Evolutionary conservation across 2,113 vertebrate genomes (phyloP).

Genomic region (Motacilla tschutschensis): DNA sequence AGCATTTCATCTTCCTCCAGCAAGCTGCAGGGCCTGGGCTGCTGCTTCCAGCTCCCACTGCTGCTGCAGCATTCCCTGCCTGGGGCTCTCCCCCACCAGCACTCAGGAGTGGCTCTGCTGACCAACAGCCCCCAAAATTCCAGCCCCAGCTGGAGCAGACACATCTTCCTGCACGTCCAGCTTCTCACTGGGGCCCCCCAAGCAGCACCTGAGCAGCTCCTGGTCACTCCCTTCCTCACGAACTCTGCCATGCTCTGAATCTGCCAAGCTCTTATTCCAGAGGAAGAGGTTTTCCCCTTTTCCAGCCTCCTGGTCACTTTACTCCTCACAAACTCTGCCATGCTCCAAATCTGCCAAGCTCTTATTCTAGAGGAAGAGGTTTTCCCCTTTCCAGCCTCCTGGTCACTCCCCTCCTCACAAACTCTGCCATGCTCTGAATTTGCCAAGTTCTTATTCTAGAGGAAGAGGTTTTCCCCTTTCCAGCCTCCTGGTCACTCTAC

Average conservation of each 20-base stretch:
- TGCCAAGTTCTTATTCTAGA: background rate
- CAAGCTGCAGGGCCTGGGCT: background rate
- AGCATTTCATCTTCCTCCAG: background rate
- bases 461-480: background rate
- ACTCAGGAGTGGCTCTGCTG: rapidly evolving
- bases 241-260: background rate
- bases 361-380: background rate
- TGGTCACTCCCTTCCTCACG: background rate
- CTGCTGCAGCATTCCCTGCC: background rate
- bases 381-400: background rate
- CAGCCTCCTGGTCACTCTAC: too few species aligned
- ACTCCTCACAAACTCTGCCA: too few species aligned
- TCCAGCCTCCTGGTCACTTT: too few species aligned
- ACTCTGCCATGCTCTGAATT: background rate
- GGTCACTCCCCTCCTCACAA: too few species aligned
- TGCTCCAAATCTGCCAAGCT: rapidly evolving
- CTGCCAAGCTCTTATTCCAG: rapidly evolving
- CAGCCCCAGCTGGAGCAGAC: background rate
- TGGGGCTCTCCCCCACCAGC: rapidly evolving
- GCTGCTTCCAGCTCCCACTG: background rate
- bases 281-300: background rate
- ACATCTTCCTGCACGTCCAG: background rate
- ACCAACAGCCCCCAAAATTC: background rate
- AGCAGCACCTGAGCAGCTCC: rapidly evolving
- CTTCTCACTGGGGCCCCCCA: rapidly evolving